Conservation (phyloP, 2,888 invertebrate species). For the Sisyra terminalis region DNA sequence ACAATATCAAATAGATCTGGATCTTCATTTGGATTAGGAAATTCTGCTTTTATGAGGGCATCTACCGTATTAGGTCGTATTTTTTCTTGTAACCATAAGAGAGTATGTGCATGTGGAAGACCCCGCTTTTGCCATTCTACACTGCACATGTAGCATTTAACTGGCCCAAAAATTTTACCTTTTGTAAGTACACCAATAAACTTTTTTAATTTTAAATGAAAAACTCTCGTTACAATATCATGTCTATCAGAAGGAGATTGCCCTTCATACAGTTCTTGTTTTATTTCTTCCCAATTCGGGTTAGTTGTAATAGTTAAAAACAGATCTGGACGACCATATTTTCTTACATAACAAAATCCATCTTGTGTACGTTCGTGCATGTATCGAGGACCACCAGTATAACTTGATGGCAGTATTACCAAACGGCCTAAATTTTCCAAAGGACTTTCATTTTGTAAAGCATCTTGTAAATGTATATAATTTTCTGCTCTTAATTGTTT, state of each 20-base stretch:
- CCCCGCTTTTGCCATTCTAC: conserved; percentile 10
- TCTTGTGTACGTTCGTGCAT: conserved; percentile 17
- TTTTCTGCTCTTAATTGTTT: conserved; percentile 11
- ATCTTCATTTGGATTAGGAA: conserved; percentile 18
- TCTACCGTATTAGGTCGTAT: conserved; percentile 19
- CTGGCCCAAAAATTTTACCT: conserved; percentile 8
- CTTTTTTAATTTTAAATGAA: conserved; percentile 12
- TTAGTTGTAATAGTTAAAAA: conserved; percentile 14
- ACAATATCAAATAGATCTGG: conserved; percentile 16
- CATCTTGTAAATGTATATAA: conserved; percentile 6
- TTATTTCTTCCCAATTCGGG: conserved; percentile 17
- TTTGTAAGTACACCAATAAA: conserved; percentile 13
- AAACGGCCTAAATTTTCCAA: too few species aligned
- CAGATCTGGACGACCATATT: conserved; percentile 18
- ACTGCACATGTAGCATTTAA: conserved; percentile 15
- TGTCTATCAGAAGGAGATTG: conserved; percentile 15
- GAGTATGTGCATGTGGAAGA: conserved; percentile 19
- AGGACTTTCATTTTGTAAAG: too few species aligned
- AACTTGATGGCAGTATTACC: conserved; percentile 18
- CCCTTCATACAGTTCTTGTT: conserved; percentile 8
- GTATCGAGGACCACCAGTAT: conserved; percentile 16
- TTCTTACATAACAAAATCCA: conserved; percentile 18
- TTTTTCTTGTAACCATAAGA: conserved; percentile 17
- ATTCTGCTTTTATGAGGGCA: conserved; percentile 19
- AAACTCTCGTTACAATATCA: conserved; percentile 16